Evolutionary conservation across 2,113 vertebrate species (phyloP), one percentile per base, ranked within the genome.

Genomic region (Mola mola): DNA sequence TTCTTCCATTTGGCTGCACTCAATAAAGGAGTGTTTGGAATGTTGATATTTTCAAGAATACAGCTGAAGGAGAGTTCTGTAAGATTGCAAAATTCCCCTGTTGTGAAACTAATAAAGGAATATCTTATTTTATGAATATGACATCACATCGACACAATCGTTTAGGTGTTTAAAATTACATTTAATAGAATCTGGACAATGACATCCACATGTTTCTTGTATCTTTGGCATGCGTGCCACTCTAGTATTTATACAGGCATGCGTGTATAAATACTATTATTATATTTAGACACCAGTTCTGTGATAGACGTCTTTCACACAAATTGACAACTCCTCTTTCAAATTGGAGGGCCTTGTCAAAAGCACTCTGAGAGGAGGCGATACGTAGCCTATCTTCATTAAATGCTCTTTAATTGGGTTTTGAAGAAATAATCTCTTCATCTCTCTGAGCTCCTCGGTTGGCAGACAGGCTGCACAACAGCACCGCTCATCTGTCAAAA

Each of bases 401-500:
- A 89, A 78, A 76, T 33, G n/a, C 66, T 72, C 67, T 81, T 84
- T 89, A 87, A 88, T 90, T 91, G 83, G 72, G 78, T 89, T 85
- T 87, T 83, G 81, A 69, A 75, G 72, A 61, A 82, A 83, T 81
- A 78, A 85, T 86, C 84, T 87, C 58, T 34, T 49, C 77, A 68
- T 85, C 84, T 83, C 76, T 76, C 71, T 26, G 62, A 56, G 67
- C 72, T 53, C 21, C 63, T 13, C 21, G 38, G 34, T 49, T 81
- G 76, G 78, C 74, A 89, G 82, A 66, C 60, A 50, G 71, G 78
- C 83, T 42, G 71, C 43, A 52, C 44, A 59, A 61, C 70, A 60
- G 57, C 76, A 33, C 40, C 5, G 8, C 51, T 76, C 67, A 72
- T 87, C 88, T 89, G 87, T 91, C 88, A 90, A 86, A 83, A 82